A percentile compares a stretch with the other conserved stretches of the same genome.
Conservation (phyloP, 2,888 invertebrate genomes). For the Clanis bilineata region DNA sequence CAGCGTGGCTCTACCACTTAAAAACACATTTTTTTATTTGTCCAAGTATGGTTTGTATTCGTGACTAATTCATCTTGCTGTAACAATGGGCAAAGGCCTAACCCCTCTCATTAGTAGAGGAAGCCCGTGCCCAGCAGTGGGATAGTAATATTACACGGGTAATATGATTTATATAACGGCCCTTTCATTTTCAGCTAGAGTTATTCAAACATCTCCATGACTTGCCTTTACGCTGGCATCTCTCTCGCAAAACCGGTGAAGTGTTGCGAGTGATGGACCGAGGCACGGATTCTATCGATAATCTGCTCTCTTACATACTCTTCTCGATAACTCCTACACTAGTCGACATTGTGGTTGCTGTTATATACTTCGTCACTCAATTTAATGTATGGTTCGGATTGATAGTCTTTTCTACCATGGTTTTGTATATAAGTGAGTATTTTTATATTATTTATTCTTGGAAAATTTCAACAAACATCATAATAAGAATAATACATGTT, state of each 20-base stretch:
- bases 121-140: too few species aligned
- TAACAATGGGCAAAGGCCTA: too few species aligned
- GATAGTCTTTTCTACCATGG: conserved; percentile 97
- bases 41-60: too few species aligned
- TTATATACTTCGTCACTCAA: conserved; percentile 91
- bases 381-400: conserved; percentile 98
- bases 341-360: conserved; percentile 94
- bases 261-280: conserved; percentile 98
- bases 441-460: too few species aligned
- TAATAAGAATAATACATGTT: too few species aligned
- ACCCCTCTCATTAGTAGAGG: too few species aligned
- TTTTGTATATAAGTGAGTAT: conserved; percentile 92
- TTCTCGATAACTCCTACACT: conserved; percentile 97
- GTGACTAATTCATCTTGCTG: too few species aligned
- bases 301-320: conserved; percentile 93
- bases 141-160: too few species aligned
- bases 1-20: too few species aligned
- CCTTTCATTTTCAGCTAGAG: conserved; percentile 83
- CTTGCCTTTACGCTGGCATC: conserved; percentile 96
- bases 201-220: conserved; percentile 94
- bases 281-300: conserved; percentile 98
- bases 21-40: too few species aligned
- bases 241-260: conserved; percentile 97
- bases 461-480: too few species aligned
- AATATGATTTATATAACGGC: conserved; percentile 32